Conservation (phyloP, 2,113 vertebrate species). For the Oreotrochilus melanogaster region DNA sequence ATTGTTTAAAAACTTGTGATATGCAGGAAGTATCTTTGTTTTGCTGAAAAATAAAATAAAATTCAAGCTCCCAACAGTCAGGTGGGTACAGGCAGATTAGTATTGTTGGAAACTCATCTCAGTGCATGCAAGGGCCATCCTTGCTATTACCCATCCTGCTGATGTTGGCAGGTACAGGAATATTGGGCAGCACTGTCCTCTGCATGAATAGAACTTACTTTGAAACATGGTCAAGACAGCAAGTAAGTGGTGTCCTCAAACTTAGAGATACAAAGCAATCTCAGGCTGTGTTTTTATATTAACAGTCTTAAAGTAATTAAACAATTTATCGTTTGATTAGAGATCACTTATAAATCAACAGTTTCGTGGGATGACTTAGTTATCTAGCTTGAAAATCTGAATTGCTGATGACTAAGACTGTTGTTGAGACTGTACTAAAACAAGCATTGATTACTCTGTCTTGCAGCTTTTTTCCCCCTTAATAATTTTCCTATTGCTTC, state of each 20-base stretch:
- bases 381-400: background rate
- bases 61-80: background rate
- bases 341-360: background rate
- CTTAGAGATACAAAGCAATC: rapidly evolving
- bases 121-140: rapidly evolving
- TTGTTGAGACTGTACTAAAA: background rate
- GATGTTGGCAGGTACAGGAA: background rate
- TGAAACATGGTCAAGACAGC: background rate
- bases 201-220: background rate
- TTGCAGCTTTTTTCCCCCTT: background rate
- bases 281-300: background rate
- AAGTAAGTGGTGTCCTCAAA: background rate
- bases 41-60: background rate
- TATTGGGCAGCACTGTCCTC: background rate
- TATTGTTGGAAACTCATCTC: background rate
- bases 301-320: background rate
- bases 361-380: background rate
- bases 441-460: background rate
- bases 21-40: background rate
- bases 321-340: background rate
- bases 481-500: background rate
- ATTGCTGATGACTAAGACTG: background rate
- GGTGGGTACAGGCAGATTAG: background rate
- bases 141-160: rapidly evolving
- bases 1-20: background rate